Evolutionary conservation across 2,888 invertebrate species (phyloP).

Genomic region (Eilema sororculum): DNA sequence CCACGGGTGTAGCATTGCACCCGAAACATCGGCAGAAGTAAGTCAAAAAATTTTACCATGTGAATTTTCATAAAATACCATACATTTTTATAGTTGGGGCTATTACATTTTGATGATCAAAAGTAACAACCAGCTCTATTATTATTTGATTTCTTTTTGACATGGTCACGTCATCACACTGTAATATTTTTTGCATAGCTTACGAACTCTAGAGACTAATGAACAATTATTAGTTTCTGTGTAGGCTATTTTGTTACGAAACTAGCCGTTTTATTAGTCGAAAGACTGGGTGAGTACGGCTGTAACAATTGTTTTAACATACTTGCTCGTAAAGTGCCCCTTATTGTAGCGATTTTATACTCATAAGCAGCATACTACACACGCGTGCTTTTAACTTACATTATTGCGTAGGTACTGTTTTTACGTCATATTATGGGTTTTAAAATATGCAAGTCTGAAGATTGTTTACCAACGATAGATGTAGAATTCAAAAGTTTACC

Average conservation of each 20-base stretch:
- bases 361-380: constrained; percentile 4
- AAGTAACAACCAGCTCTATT: background rate
- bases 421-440: background rate
- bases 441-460: background rate
- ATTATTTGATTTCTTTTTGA: background rate
- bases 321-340: constrained; percentile 7
- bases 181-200: background rate
- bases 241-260: background rate
- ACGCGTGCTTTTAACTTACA: background rate
- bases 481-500: no score
- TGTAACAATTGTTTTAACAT: background rate
- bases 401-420: background rate
- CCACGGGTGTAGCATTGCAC: no score
- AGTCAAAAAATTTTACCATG: no score
- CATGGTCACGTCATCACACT: background rate
- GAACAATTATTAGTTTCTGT: background rate
- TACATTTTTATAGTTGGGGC: background rate
- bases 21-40: no score
- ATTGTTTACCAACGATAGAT: background rate
- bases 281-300: background rate
- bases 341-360: background rate
- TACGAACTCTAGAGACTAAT: background rate
- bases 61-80: no score
- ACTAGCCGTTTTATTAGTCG: background rate
- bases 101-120: background rate